A percentile compares a stretch with the other conserved stretches of the same genome.
Conservation (phyloP, 1,140 invertebrate species). For the Bombus sylvicola region DNA sequence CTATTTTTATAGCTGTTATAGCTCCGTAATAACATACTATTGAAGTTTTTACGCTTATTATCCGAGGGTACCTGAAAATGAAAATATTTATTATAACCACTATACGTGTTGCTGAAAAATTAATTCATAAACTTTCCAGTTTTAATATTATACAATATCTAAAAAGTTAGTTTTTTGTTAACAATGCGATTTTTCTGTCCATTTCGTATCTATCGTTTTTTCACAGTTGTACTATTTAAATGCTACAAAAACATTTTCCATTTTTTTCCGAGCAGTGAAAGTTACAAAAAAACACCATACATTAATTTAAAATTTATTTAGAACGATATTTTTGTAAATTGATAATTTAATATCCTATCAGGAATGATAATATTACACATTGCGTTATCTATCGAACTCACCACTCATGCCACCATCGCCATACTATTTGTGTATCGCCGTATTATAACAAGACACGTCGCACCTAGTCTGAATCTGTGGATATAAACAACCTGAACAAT, state of each 20-base stretch:
- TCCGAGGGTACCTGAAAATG: not conserved
- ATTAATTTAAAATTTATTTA: not conserved
- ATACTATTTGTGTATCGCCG: no score
- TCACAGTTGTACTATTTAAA: not conserved
- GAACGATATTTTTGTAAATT: not conserved
- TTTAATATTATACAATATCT: not conserved
- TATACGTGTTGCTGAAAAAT: not conserved
- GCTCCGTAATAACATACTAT: not conserved
- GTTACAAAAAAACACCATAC: no score
- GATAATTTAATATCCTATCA: not conserved
- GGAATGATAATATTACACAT: not conserved
- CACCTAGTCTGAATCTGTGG: conserved; percentile 63
- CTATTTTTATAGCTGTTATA: not conserved
- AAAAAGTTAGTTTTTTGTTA: not conserved
- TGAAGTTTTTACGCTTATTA: not conserved
- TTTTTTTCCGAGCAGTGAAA: no score
- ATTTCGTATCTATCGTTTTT: not conserved
- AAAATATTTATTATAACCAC: not conserved
- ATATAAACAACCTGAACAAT: conserved; percentile 71
- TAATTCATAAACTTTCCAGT: not conserved
- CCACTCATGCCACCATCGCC: conserved; percentile 32
- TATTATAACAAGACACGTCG: conserved; percentile 56
- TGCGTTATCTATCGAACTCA: conserved; percentile 8
- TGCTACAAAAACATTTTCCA: no score
- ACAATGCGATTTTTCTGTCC: not conserved